phyloP scores from a whole-genome alignment of 2,113 vertebrate species.

The Macrotus californicus region DNA sequence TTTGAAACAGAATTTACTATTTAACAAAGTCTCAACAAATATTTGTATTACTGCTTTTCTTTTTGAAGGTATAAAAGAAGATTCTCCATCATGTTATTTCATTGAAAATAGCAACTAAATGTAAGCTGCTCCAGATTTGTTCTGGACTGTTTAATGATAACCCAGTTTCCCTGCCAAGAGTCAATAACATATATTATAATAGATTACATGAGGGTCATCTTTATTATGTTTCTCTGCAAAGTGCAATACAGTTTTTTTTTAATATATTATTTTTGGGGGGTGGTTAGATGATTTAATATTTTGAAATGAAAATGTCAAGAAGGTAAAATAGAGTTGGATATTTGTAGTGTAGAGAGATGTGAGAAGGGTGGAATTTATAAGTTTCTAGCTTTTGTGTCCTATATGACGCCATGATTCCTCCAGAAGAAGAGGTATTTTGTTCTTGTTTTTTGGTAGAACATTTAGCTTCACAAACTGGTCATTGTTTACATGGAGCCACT shows the following conservation, averaged over 20 bases:
- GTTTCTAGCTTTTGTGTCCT: not conserved
- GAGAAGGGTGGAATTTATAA: not conserved
- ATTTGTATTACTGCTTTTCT: not conserved
- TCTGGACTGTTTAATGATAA: not conserved
- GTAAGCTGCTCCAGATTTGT: not conserved
- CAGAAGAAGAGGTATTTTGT: not conserved
- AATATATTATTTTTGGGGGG: not conserved
- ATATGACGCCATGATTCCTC: not conserved
- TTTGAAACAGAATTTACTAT: not conserved
- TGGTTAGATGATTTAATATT: not conserved
- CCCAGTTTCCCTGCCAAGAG: not conserved
- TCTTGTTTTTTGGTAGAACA: not conserved
- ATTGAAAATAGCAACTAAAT: not conserved
- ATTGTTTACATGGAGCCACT: not conserved
- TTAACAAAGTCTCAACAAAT: slow-evolving; percentile 1
- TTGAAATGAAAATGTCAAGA: not conserved
- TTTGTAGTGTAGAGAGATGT: not conserved
- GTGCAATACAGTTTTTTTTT: not conserved
- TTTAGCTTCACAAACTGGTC: not conserved
- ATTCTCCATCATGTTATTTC: not conserved
- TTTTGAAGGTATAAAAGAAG: not conserved
- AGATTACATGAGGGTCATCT: not conserved
- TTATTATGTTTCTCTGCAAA: not conserved
- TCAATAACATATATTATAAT: not conserved
- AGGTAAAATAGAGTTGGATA: not conserved